Percentiles rank a stretch among this genome's conserved stretches.
These are phyloP conservation scores for Phoeniculus purpureus DNA, from an alignment of 2,797 vertebrate species.

Conservation along the genomic window DNA sequence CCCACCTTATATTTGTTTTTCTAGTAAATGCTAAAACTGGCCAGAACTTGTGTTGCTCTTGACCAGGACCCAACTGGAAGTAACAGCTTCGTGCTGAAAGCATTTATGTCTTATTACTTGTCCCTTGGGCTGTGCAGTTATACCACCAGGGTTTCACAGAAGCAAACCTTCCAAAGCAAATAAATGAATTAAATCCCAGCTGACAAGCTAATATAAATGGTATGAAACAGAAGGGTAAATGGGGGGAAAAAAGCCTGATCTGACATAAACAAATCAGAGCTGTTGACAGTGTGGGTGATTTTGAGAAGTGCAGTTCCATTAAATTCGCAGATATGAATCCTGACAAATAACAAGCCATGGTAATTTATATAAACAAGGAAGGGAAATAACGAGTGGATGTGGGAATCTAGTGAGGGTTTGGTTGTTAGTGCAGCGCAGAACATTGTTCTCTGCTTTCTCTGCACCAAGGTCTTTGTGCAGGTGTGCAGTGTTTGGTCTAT, in stretches of 20 bases:
- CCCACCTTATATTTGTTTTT: neutral
- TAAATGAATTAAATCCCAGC: constrained; percentile 60
- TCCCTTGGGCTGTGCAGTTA: constrained; percentile 1
- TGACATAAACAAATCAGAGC: constrained; percentile 71
- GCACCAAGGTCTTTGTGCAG: neutral
- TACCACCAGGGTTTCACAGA: constrained; percentile 45
- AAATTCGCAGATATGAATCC: constrained; percentile 67
- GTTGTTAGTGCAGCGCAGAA: neutral
- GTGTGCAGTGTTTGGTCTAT: neutral
- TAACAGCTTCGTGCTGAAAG: constrained; percentile 15
- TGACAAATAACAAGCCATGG: constrained; percentile 63
- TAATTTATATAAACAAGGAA: constrained; percentile 69
- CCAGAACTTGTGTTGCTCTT: neutral
- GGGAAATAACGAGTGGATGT: constrained; percentile 39
- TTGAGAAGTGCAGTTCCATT: constrained; percentile 66
- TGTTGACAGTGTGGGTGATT: constrained; percentile 73
- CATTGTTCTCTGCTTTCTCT: neutral
- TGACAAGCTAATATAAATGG: constrained; percentile 66
- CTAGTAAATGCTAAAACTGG: neutral
- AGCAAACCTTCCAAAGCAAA: constrained; percentile 45
- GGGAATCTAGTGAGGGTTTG: constrained; percentile 19
- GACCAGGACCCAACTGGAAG: neutral
- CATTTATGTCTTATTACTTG: neutral
- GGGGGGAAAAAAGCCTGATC: neutral
- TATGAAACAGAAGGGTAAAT: constrained; percentile 67